Percentiles rank a stretch among this genome's conserved stretches.
phyloP scores from a whole-genome alignment of 2,113 vertebrate species.

The Genyomyrus donnyi region DNA sequence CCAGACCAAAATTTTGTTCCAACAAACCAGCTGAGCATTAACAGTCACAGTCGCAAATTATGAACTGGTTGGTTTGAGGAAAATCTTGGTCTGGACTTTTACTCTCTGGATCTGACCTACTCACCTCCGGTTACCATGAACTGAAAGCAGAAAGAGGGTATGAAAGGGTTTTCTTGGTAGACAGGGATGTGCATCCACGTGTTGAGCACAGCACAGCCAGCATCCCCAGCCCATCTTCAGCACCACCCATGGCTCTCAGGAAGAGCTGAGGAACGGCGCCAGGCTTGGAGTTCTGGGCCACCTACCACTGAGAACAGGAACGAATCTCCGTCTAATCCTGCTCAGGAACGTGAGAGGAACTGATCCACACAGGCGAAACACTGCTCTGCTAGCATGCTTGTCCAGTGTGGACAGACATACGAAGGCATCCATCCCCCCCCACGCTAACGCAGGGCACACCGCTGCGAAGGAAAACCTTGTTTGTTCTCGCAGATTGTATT shows the following conservation, averaged over 20 bases:
- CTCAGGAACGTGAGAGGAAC: not conserved
- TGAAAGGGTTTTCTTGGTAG: not conserved
- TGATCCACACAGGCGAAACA: not conserved
- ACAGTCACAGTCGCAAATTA: not conserved
- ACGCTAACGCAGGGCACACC: not conserved
- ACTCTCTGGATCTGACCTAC: not conserved
- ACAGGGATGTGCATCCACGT: not conserved
- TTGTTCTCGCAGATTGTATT: not conserved
- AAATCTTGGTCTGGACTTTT: not conserved
- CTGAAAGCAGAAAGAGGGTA: not conserved
- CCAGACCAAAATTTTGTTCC: not conserved
- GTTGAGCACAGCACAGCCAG: not conserved
- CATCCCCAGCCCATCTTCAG: not conserved
- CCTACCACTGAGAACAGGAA: not conserved
- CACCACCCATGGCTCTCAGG: not conserved
- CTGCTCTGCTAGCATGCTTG: not conserved
- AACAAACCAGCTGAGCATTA: not conserved
- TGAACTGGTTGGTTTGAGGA: not conserved
- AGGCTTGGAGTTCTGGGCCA: not conserved
- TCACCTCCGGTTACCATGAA: not conserved
- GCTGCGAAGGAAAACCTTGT: not conserved
- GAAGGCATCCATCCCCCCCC: not conserved
- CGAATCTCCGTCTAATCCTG: not conserved
- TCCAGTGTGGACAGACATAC: not conserved
- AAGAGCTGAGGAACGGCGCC: not conserved